Conservation (phyloP, 30 jellyfish, hydroid and myxozoan genomes). For the Cassiopea xamachana region DNA sequence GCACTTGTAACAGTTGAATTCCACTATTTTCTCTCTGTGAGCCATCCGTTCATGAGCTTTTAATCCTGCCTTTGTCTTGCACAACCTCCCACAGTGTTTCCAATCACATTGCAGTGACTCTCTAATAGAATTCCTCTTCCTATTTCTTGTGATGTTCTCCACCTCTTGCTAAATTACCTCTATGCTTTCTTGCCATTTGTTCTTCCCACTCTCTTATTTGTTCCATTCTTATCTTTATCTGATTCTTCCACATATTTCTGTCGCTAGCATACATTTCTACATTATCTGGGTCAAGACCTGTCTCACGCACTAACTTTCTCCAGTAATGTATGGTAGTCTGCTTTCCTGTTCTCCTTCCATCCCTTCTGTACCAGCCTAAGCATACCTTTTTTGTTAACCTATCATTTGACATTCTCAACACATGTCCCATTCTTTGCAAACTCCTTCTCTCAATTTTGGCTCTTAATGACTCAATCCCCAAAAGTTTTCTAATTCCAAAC, state of each 20-base stretch:
- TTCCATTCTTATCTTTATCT: neutral
- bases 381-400: neutral
- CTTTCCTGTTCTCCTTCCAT: slow-evolving; percentile 1
- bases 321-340: slow-evolving; percentile 8
- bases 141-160: neutral
- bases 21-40: neutral
- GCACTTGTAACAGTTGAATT: neutral
- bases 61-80: slow-evolving; percentile 1
- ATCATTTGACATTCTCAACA: neutral
- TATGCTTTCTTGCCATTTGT: neutral
- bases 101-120: neutral
- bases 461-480: neutral
- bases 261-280: neutral
- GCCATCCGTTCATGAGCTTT: slow-evolving; percentile 8
- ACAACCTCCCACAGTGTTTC: slow-evolving; percentile 1
- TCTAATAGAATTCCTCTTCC: neutral
- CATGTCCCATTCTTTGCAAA: slow-evolving; percentile 6
- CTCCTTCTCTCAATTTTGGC: neutral
- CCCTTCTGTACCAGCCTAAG: slow-evolving; percentile 3
- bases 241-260: neutral
- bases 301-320: slow-evolving; percentile 2
- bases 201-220: slow-evolving; percentile 1
- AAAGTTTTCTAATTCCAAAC: neutral
- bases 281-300: slow-evolving; percentile 6
- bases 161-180: neutral